Base-by-base conservation (phyloP, 1,140 invertebrate species). In the Eriosoma lanigerum region DNA sequence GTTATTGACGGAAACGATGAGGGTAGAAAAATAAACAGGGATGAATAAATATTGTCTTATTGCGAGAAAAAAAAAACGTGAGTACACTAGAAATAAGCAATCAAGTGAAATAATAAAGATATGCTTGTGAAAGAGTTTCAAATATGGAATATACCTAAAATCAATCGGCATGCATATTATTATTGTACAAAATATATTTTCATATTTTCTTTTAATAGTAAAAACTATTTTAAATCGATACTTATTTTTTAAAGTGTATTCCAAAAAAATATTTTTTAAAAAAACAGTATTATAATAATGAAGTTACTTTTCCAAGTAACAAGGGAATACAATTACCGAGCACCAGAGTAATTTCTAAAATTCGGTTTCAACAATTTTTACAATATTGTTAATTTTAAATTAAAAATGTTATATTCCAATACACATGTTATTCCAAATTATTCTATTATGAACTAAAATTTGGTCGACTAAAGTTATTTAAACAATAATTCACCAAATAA, bases 61-160 rank as follows among this genome's bases (percentile, higher is more conserved):
- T 21, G n/a, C 21, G n/a, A n/a, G n/a, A n/a, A n/a, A n/a, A n/a
- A 44, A 44, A 44, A 62, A 24, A 15, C 10, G 13, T 1, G n/a
- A 66, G 64, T 44, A 46, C 19, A 38, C 19, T n/a, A 12, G n/a
- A 38, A 66, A 32, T 32, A 64, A 66, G n/a, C 64, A 44, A 66
- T 44, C 64, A 12, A 66, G 19, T 38, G 38, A 21, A 66, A 66
- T 15, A 66, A 24, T 66, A 44, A n/a, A n/a, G n/a, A n/a, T n/a
- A n/a, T n/a, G n/a, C n/a, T n/a, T n/a, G 19, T 12, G 6, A 66
- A 66, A 46, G 32, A 21, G 44, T 44, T 66, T 38, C n/a, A 38
- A 66, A 10, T n/a, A n/a, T n/a, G n/a, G n/a, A 15, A 38, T 66
- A 44, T 46, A n/a, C 38, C 9, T 24, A 10, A 46, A 44, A 46